Evolutionary conservation across 1,140 invertebrate genomes (phyloP).

Genomic region (Euglossa dilemma): DNA sequence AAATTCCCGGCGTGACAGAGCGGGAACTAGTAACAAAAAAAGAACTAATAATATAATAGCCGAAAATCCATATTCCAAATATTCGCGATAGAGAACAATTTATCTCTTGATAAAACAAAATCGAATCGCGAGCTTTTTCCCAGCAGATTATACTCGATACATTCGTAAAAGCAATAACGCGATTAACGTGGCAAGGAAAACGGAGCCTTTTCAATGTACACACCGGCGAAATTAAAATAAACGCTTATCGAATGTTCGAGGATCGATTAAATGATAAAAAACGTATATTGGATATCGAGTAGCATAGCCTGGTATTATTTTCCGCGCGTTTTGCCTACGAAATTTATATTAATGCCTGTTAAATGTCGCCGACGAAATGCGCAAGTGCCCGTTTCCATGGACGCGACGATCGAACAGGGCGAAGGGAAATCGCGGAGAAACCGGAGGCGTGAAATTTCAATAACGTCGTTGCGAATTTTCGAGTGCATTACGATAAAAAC

Average conservation of each 20-base stretch:
- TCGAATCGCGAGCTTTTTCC: neutral
- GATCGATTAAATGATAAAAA: neutral
- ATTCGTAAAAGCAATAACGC: neutral
- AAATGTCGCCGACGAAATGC: neutral
- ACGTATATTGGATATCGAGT: neutral
- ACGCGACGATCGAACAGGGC: too few relatives aligned
- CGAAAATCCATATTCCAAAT: too few relatives aligned
- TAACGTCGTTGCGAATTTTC: slow-evolving; percentile 2
- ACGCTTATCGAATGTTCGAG: neutral
- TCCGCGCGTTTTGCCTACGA: neutral
- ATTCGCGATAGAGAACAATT: too few relatives aligned
- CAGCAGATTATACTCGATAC: neutral
- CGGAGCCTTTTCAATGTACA: neutral
- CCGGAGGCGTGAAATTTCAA: neutral
- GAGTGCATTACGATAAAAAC: slow-evolving; percentile 22
- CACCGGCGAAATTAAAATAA: neutral
- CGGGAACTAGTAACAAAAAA: too few relatives aligned
- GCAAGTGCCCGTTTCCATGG: too few relatives aligned
- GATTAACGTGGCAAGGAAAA: neutral
- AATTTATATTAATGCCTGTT: neutral
- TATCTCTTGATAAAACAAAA: neutral
- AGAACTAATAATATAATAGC: too few relatives aligned
- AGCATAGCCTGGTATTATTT: neutral
- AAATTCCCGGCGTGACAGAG: too few relatives aligned
- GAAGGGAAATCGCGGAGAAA: neutral